Conservation (phyloP, 2,797 vertebrate species). For the Netta rufina region DNA sequence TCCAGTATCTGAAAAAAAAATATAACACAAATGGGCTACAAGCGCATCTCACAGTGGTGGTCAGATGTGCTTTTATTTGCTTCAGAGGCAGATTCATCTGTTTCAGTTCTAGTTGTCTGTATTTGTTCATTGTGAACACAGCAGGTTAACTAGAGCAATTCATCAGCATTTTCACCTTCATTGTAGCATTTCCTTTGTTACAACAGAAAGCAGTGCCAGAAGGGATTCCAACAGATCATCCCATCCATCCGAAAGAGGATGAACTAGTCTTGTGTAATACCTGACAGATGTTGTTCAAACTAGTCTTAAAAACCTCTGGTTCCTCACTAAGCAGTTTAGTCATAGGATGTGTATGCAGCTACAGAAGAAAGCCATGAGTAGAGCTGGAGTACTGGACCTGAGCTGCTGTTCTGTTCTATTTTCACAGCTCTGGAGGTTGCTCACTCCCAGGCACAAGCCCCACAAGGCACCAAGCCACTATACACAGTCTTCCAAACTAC, state of each 20-base stretch:
- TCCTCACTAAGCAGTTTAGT: neutral
- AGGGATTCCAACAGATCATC: neutral
- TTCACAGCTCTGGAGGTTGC: neutral
- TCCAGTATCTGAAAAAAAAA: neutral
- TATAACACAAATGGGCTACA: neutral
- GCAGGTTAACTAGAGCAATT: neutral
- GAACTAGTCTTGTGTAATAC: neutral
- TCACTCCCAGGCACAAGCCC: neutral
- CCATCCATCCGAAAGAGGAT: neutral
- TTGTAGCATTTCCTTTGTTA: neutral
- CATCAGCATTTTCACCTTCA: neutral
- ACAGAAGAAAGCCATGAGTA: neutral
- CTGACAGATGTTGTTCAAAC: neutral
- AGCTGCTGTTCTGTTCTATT: neutral
- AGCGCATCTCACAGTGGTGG: neutral
- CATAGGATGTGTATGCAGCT: neutral
- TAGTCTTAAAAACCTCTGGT: neutral
- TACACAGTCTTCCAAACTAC: neutral
- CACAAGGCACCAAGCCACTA: neutral
- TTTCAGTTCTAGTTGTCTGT: neutral
- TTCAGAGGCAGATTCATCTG: neutral
- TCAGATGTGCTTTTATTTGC: neutral
- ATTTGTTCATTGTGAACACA: neutral
- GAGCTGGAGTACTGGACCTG: accelerated
- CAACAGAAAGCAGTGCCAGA: neutral